phyloP scores from a whole-genome alignment of 2,888 invertebrate species.

The Eupithecia insigniata region DNA sequence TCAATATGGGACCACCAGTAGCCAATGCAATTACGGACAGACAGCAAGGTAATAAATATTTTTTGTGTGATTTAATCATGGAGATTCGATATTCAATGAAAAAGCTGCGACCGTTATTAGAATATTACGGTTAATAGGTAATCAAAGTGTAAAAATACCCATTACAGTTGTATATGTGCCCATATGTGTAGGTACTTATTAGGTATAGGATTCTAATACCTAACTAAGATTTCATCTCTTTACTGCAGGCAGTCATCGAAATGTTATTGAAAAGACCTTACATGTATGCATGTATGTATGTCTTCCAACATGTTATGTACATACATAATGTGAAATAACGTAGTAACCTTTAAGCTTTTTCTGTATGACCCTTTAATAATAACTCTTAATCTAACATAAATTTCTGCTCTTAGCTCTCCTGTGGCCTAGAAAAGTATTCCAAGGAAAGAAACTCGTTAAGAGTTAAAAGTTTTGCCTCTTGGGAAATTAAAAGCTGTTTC shows the following conservation, averaged over 20 bases:
- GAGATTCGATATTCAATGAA: conserved; percentile 42
- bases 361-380: too few species aligned
- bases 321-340: neutral
- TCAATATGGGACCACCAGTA: conserved; percentile 28
- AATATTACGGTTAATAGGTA: conserved; percentile 21
- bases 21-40: conserved; percentile 43
- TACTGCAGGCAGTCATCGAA: neutral
- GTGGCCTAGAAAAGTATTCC: neutral
- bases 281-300: neutral
- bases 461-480: conserved; percentile 2
- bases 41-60: conserved; percentile 42
- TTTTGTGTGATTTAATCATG: conserved; percentile 42
- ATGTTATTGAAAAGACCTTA: neutral
- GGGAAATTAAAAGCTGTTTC: conserved; percentile 2
- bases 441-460: neutral
- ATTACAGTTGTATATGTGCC: neutral
- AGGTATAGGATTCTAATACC: neutral
- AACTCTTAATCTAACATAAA: neutral
- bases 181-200: too few species aligned
- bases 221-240: neutral
- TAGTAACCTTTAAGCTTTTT: neutral
- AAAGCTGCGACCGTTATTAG: conserved; percentile 42
- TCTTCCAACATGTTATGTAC: neutral
- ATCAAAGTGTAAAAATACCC: conserved; percentile 18
- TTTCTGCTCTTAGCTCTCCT: neutral